phyloP scores from a whole-genome alignment of 2,797 vertebrate species.

The Peromyscus attwateri region DNA sequence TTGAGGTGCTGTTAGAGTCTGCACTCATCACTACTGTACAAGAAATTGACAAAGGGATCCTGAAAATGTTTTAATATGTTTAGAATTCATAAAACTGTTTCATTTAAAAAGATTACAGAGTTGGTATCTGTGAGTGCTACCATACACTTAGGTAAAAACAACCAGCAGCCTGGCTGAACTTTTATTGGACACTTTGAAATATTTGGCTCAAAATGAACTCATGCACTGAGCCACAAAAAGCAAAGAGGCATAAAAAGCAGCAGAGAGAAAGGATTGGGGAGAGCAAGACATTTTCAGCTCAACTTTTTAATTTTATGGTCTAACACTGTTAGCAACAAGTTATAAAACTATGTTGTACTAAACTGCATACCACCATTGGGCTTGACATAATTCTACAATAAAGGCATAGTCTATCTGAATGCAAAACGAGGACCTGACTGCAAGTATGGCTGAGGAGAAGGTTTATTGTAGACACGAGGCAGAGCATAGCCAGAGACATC shows the following conservation, averaged over 20 bases:
- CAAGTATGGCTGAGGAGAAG: neutral
- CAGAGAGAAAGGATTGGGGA: constrained; percentile 5
- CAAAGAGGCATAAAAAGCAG: constrained; percentile 37
- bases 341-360: constrained; percentile 38
- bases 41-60: constrained; percentile 37
- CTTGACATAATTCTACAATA: constrained; percentile 6
- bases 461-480: neutral
- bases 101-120: constrained; percentile 54
- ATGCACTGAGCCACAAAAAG: constrained; percentile 64
- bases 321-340: constrained; percentile 61
- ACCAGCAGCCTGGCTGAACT: constrained; percentile 47
- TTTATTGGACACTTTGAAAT: constrained; percentile 70
- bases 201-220: constrained; percentile 60
- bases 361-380: constrained; percentile 15
- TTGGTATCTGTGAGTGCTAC: constrained; percentile 44
- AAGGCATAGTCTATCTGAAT: constrained; percentile 25
- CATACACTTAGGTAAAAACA: constrained; percentile 63
- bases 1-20: neutral
- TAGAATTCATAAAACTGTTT: constrained; percentile 60
- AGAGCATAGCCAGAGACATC: neutral
- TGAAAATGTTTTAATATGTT: neutral
- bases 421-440: neutral
- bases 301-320: constrained; percentile 63
- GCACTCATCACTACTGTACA: neutral
- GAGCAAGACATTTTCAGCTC: constrained; percentile 58